Conservation (phyloP, 2,113 vertebrate genomes). For the Silurus meridionalis region DNA sequence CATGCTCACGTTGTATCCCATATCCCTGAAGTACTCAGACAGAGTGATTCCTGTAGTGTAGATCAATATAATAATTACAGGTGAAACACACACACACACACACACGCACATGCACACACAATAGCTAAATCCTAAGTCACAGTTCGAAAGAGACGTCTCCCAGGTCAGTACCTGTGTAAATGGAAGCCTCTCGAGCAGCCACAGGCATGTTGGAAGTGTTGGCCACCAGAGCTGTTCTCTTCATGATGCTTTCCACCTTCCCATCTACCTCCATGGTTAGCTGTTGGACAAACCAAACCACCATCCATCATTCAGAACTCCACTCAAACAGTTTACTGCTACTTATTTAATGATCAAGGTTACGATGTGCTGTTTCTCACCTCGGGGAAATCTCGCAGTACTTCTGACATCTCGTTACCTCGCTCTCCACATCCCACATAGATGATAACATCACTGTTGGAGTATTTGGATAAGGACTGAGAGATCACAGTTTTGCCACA, state of each 20-base stretch:
- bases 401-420: conserved; percentile 99
- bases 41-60: conserved; percentile 86
- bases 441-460: conserved; percentile 97
- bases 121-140: neutral
- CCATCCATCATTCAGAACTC: conserved; percentile 36
- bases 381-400: conserved; percentile 96
- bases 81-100: neutral
- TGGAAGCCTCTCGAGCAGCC: conserved; percentile 96
- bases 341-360: neutral
- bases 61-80: neutral
- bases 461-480: conserved; percentile 96
- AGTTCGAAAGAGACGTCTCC: neutral
- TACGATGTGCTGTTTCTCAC: conserved; percentile 67
- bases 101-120: neutral
- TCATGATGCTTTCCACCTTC: conserved; percentile 97
- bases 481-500: conserved; percentile 98
- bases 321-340: neutral
- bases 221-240: conserved; percentile 95
- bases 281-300: conserved; percentile 66
- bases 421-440: conserved; percentile 97
- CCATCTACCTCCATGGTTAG: conserved; percentile 97
- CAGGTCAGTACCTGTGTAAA: conserved; percentile 85
- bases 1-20: conserved; percentile 99
- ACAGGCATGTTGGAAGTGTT: conserved; percentile 99
- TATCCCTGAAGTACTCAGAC: conserved; percentile 97